These are phyloP conservation scores for Clitarchus hookeri DNA, from an alignment of 2,888 invertebrate species.

Conservation along the genomic window DNA sequence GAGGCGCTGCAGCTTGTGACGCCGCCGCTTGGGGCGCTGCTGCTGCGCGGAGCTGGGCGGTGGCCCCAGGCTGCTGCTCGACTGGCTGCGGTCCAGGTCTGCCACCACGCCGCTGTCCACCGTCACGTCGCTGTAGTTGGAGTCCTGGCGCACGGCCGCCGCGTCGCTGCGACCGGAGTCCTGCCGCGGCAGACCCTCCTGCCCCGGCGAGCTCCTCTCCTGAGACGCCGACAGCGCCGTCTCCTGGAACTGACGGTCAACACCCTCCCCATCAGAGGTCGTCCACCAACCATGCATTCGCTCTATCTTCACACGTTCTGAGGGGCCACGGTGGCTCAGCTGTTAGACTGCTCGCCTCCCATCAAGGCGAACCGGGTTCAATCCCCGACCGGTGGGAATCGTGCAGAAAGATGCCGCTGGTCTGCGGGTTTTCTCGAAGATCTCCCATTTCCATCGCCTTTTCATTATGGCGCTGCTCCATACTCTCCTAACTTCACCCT, in stretches of 20 bases:
- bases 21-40: slow-evolving; percentile 36
- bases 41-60: slow-evolving; percentile 23
- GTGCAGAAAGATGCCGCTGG: too few species aligned
- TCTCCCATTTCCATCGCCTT: too few species aligned
- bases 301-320: too few species aligned
- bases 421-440: too few species aligned
- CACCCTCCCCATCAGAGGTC: too few species aligned
- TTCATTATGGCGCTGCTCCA: too few species aligned
- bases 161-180: slow-evolving; percentile 33
- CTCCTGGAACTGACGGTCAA: slow-evolving; percentile 37
- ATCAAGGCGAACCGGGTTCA: too few species aligned
- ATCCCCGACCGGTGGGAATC: too few species aligned
- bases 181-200: slow-evolving; percentile 25
- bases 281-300: too few species aligned
- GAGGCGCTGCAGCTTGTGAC: slow-evolving; percentile 46
- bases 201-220: slow-evolving; percentile 23
- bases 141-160: slow-evolving; percentile 46
- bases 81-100: slow-evolving; percentile 39
- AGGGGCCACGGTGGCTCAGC: too few species aligned
- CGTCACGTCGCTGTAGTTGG: slow-evolving; percentile 47
- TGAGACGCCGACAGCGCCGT: slow-evolving; percentile 36
- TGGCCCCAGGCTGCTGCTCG: slow-evolving; percentile 27
- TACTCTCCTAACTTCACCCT: too few species aligned
- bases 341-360: too few species aligned
- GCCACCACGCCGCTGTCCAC: slow-evolving; percentile 48